Conservation (phyloP, 2,113 vertebrate genomes). For the Colossoma macropomum region DNA sequence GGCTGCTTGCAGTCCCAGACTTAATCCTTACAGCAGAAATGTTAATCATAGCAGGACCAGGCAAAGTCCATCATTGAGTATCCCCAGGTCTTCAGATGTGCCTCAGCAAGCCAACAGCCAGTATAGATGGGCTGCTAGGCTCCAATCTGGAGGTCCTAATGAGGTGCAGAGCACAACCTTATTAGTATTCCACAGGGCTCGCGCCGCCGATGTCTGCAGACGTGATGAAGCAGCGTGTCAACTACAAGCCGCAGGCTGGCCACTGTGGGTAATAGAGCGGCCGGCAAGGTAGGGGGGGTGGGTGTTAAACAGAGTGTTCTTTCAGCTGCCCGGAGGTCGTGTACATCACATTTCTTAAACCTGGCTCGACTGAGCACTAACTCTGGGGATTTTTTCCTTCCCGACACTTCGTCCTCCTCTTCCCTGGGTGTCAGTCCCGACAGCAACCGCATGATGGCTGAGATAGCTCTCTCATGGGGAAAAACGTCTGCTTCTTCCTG, state of each 20-base stretch:
- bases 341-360: background rate
- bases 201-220: constrained; percentile 31
- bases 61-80: constrained; percentile 10
- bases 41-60: constrained; percentile 25
- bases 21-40: background rate
- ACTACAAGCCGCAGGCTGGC: constrained; percentile 16
- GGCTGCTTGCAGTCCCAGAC: background rate
- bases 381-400: background rate
- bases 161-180: constrained; percentile 47
- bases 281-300: constrained; percentile 1
- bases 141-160: constrained; percentile 48
- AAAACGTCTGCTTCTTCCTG: background rate
- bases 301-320: constrained; percentile 16
- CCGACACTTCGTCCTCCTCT: background rate
- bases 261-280: constrained; percentile 2
- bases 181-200: constrained; percentile 51
- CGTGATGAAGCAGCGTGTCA: constrained; percentile 39
- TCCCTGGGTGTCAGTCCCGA: background rate
- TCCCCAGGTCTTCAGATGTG: constrained; percentile 16
- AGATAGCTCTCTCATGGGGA: background rate
- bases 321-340: constrained; percentile 30
- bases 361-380: background rate
- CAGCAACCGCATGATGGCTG: background rate
- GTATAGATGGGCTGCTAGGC: constrained; percentile 23
- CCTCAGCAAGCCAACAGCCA: constrained; percentile 15